Base-by-base conservation (phyloP, 2,888 invertebrate species). In the Lepidocyrtoides sp. region DNA sequence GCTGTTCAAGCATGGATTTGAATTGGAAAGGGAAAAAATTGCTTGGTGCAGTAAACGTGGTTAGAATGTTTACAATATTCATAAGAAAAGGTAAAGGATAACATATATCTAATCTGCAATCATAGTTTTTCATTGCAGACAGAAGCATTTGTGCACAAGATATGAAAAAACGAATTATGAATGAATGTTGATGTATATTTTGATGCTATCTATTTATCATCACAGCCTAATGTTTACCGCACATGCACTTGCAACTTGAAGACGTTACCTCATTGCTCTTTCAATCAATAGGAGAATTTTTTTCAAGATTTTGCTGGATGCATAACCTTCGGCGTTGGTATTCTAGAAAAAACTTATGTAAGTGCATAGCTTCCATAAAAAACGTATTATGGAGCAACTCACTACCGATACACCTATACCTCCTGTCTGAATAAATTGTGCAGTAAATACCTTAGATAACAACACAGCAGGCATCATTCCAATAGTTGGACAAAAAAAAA, bases 1-100 rank as follows among this genome's bases (percentile, higher is more conserved):
- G 12, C 7, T 17, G 20, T 20, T 57, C 20, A 57, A 7, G n/a
- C 17, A n/a, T 57, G 57, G 7, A 57, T 3, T n/a, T n/a, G 7
- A 66, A 17, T 32, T 66, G 66, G 29, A 66, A 32, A 32, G 66
- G 66, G 29, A 32, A 66, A 66, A 66, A 66, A 66, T 66, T 66
- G 8, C n/a, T 32, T 32, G 7, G 7, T 48, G 14, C 48, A 48
- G 14, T n/a, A n/a, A n/a, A n/a, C n/a, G n/a, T n/a, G n/a, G n/a
- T n/a, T n/a, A n/a, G n/a, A n/a, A n/a, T n/a, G n/a, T n/a, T n/a
- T n/a, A n/a, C n/a, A n/a, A n/a, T n/a, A n/a, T n/a, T n/a, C n/a
- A n/a, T n/a, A n/a, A n/a, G n/a, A n/a, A n/a, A n/a, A n/a, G n/a
- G n/a, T n/a, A n/a, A n/a, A n/a, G n/a, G n/a, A n/a, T n/a, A n/a